phyloP scores from a whole-genome alignment of 2,888 invertebrate species.

The Ganaspis brasiliensis region DNA sequence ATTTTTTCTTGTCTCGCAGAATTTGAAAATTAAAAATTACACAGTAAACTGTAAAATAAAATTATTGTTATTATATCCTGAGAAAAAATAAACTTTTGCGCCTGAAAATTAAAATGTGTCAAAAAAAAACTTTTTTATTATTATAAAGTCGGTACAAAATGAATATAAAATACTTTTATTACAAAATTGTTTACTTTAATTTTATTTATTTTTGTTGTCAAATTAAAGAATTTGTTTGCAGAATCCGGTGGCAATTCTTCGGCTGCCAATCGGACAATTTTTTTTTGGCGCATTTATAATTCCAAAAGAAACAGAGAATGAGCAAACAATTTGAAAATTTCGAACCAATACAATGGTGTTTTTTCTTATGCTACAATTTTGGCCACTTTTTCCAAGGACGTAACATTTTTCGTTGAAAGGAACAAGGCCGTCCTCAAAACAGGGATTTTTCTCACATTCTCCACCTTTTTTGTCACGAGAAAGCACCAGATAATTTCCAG shows the following conservation, averaged over 20 bases:
- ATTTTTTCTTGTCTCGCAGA: too few species aligned
- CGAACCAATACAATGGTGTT: not conserved
- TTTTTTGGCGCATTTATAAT: slow-evolving; percentile 5
- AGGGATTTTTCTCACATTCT: slow-evolving; percentile 85
- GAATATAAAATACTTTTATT: not conserved
- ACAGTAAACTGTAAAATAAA: too few species aligned
- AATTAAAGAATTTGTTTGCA: not conserved
- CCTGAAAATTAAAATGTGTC: not conserved
- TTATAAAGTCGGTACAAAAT: not conserved
- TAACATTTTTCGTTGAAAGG: slow-evolving; percentile 82
- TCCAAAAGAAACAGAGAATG: not conserved
- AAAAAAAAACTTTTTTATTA: not conserved
- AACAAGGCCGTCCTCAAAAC: slow-evolving; percentile 82
- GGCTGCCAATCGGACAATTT: slow-evolving; percentile 11
- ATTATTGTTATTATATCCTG: too few species aligned
- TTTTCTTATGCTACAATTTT: slow-evolving; percentile 81
- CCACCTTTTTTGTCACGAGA: slow-evolving; percentile 82
- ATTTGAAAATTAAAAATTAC: too few species aligned
- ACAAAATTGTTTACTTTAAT: not conserved
- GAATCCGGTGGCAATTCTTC: not conserved
- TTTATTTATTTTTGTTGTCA: not conserved
- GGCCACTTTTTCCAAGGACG: slow-evolving; percentile 76
- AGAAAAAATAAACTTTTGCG: too few species aligned
- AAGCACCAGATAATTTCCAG: slow-evolving; percentile 83
- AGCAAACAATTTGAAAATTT: not conserved